These are phyloP conservation scores for Boulengerochromis microlepis DNA, from an alignment of 2,113 vertebrate species.

Conservation along the genomic window DNA sequence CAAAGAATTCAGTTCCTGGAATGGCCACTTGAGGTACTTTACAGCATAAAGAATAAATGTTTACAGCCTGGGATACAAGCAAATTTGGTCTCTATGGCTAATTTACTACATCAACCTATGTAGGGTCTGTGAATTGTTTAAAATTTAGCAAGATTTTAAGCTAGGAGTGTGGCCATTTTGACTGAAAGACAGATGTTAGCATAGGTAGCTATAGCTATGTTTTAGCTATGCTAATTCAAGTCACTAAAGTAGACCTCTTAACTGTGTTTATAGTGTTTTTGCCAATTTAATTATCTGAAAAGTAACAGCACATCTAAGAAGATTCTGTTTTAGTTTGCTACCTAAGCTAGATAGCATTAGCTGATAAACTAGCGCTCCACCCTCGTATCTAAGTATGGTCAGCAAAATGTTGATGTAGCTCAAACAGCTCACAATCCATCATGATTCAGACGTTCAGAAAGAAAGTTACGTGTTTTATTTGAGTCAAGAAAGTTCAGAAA, in stretches of 20 bases:
- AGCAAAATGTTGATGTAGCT: not conserved
- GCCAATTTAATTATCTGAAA: not conserved
- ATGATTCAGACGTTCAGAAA: not conserved
- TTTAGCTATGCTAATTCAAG: not conserved
- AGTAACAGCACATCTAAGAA: not conserved
- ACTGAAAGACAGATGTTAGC: not conserved
- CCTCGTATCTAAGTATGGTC: not conserved
- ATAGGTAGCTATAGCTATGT: not conserved
- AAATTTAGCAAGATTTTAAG: not conserved
- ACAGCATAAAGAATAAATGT: not conserved
- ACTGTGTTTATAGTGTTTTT: not conserved
- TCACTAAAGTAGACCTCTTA: not conserved
- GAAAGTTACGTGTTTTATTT: not conserved
- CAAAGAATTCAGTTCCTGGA: not conserved
- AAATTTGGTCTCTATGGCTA: not conserved
- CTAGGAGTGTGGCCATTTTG: not conserved
- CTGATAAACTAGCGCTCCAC: not conserved
- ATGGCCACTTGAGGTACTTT: not conserved
- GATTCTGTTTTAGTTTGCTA: not conserved
- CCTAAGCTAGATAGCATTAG: not conserved
- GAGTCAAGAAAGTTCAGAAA: not conserved
- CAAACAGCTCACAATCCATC: not conserved
- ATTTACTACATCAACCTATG: not conserved
- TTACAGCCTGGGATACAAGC: not conserved
- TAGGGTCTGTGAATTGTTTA: not conserved